Conservation (phyloP, 2,113 vertebrate genomes). For the Calyptommatus sinebrachiatus region DNA sequence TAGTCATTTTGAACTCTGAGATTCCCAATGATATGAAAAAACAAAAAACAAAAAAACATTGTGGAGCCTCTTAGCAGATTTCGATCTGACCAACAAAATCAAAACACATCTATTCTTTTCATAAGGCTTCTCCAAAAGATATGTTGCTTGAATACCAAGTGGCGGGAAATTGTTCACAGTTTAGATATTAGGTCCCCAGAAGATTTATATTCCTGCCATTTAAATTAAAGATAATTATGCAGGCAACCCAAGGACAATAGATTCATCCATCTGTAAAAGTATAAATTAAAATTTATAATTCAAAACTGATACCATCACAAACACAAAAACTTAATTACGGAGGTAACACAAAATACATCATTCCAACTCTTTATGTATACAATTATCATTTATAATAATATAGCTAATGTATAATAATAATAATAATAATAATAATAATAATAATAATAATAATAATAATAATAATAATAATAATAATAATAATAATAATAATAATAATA, state of each 20-base stretch:
- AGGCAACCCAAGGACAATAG: constrained; percentile 20
- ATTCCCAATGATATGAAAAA: not conserved
- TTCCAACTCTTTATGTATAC: constrained; percentile 18
- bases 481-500: constrained; percentile 61
- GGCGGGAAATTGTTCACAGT: not conserved
- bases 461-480: constrained; percentile 61
- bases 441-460: constrained; percentile 61
- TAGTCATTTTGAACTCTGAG: not conserved
- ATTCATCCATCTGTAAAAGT: constrained; percentile 17
- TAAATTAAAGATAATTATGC: constrained; percentile 6
- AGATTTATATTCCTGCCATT: constrained; percentile 1
- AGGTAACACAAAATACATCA: constrained; percentile 46
- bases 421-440: constrained; percentile 61
- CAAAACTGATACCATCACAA: constrained; percentile 26
- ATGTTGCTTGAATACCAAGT: constrained; percentile 12
- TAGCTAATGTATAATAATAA: constrained; percentile 52
- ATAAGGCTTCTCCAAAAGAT: not conserved
- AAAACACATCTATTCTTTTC: not conserved
- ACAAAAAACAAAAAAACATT: not conserved
- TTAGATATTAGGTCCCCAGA: not conserved
- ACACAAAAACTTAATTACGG: constrained; percentile 43
- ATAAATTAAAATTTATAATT: constrained; percentile 36
- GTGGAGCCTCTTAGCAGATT: not conserved
- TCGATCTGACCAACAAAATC: not conserved
- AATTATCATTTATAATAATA: constrained; percentile 56